Evolutionary conservation across 1,140 invertebrate species (phyloP).

Genomic region (Lucilia sericata): DNA sequence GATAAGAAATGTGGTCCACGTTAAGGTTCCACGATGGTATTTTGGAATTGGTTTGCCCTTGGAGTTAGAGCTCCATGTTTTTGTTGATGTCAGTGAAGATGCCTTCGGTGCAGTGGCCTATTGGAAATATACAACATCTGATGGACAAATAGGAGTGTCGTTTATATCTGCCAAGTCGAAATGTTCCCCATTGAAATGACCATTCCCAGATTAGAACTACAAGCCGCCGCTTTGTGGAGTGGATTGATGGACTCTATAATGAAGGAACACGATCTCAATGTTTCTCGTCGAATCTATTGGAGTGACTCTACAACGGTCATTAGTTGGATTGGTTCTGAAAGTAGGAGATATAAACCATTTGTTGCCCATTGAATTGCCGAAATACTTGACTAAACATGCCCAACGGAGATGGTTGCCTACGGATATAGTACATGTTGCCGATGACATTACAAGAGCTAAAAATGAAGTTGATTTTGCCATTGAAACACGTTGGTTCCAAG

Average conservation of each 20-base stretch:
- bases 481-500: constrained; percentile 5
- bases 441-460: not conserved
- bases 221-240: not conserved
- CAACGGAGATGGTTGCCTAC: too few relatives aligned
- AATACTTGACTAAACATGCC: too few relatives aligned
- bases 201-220: not conserved
- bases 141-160: not conserved
- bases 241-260: not conserved
- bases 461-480: not conserved
- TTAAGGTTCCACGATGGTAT: too few relatives aligned
- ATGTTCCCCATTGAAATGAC: not conserved
- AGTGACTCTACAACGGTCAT: not conserved
- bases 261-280: not conserved
- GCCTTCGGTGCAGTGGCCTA: not conserved
- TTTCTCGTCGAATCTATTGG: constrained; percentile 6
- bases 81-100: constrained; percentile 4
- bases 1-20: too few relatives aligned
- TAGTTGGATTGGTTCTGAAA: too few relatives aligned
- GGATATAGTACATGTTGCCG: not conserved
- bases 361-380: too few relatives aligned
- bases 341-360: too few relatives aligned
- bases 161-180: not conserved
- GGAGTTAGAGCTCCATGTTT: not conserved
- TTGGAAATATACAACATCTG: not conserved
- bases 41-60: not conserved